Conservation (phyloP, 2,113 vertebrate species). For the Fregata magnificens region DNA sequence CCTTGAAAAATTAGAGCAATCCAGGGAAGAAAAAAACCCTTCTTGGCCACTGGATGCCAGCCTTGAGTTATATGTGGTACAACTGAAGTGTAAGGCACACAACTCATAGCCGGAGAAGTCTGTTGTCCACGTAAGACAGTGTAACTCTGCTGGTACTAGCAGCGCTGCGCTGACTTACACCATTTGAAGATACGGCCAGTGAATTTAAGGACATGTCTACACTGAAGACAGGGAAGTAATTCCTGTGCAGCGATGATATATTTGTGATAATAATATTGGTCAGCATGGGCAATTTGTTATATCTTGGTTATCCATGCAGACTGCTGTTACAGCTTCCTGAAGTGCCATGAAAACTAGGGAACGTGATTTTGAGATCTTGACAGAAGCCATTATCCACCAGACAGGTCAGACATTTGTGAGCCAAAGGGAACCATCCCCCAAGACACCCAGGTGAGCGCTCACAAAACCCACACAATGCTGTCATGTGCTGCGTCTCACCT, state of each 20-base stretch:
- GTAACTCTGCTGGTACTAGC: too few relatives aligned
- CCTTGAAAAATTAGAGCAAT: background rate
- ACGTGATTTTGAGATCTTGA: fast-evolving
- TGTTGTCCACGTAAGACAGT: fast-evolving
- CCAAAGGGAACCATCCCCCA: background rate
- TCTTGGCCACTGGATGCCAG: constrained; percentile 4
- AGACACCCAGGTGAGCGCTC: background rate
- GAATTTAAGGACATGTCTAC: background rate
- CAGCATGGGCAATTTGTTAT: fast-evolving
- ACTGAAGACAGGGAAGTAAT: background rate
- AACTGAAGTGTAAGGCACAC: fast-evolving
- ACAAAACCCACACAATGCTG: background rate
- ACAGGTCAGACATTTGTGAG: background rate
- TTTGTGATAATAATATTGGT: background rate
- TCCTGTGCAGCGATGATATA: background rate
- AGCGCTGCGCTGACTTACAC: background rate
- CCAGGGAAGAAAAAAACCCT: background rate
- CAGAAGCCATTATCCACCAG: background rate
- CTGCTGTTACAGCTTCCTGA: background rate
- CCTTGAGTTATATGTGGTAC: background rate
- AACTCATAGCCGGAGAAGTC: fast-evolving
- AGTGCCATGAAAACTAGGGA: background rate
- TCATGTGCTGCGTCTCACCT: too few relatives aligned
- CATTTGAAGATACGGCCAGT: fast-evolving
- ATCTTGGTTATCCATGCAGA: fast-evolving